These are phyloP conservation scores for Vimba vimba DNA, from an alignment of 2,113 vertebrate species.

Conservation along the genomic window DNA sequence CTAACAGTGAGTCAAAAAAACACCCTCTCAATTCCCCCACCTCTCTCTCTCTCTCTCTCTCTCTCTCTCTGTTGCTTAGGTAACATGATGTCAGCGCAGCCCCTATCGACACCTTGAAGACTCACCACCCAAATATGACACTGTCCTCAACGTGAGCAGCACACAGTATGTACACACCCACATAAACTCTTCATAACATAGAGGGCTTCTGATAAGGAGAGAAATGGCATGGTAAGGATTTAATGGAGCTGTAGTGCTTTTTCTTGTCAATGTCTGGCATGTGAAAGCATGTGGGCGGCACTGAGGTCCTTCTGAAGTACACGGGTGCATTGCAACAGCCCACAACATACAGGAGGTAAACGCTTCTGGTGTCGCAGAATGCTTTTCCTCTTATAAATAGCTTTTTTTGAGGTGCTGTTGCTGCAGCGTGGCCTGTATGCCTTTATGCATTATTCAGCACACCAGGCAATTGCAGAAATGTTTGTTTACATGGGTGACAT, in stretches of 20 bases:
- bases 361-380: slow-evolving; percentile 29
- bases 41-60: slow-evolving; percentile 30
- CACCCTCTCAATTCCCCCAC: slow-evolving; percentile 22
- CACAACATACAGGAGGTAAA: slow-evolving; percentile 32
- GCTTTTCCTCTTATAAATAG: slow-evolving; percentile 41
- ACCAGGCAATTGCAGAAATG: slow-evolving; percentile 6
- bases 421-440: slow-evolving; percentile 12
- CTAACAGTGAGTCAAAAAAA: slow-evolving; percentile 38
- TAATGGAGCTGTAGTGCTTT: slow-evolving; percentile 34
- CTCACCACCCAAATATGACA: slow-evolving; percentile 25
- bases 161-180: slow-evolving; percentile 41
- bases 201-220: neutral
- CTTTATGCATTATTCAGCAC: slow-evolving; percentile 24
- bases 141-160: slow-evolving; percentile 38
- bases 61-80: slow-evolving; percentile 60
- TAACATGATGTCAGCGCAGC: slow-evolving; percentile 56
- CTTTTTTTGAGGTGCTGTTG: slow-evolving; percentile 9
- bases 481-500: slow-evolving; percentile 2
- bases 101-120: slow-evolving; percentile 44
- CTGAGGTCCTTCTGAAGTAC: slow-evolving; percentile 43
- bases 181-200: slow-evolving; percentile 6
- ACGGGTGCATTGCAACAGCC: slow-evolving; percentile 14
- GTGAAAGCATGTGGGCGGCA: slow-evolving; percentile 36
- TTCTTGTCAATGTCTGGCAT: slow-evolving; percentile 37
- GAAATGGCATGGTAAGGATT: slow-evolving; percentile 60